Evolutionary conservation across 2,888 invertebrate species (phyloP).

Genomic region (Folsomia candida): DNA sequence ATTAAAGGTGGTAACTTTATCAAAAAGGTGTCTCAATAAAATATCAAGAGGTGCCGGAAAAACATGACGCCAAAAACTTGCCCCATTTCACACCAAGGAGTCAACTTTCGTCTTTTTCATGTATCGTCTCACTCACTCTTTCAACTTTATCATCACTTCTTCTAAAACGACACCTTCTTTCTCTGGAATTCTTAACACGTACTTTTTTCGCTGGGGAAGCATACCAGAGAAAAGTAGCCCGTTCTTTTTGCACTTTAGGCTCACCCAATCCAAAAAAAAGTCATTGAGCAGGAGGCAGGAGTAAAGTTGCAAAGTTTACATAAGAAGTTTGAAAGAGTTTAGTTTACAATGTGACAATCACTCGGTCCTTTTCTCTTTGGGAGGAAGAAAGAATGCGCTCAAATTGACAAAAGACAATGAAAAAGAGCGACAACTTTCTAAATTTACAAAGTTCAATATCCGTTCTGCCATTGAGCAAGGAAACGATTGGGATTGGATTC

Average conservation of each 20-base stretch:
- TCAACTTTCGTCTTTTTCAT: too few species aligned
- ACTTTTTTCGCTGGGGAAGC: conserved; percentile 23
- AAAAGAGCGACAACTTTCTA: not conserved
- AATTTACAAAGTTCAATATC: not conserved
- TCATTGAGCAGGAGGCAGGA: too few species aligned
- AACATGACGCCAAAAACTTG: too few species aligned
- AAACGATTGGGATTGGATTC: too few species aligned
- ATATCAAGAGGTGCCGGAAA: too few species aligned
- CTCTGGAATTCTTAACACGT: conserved; percentile 32
- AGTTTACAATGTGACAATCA: not conserved
- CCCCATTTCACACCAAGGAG: too few species aligned
- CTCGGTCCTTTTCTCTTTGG: too few species aligned
- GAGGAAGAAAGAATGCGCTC: too few species aligned
- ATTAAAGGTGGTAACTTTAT: too few species aligned
- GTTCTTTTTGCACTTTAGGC: not conserved
- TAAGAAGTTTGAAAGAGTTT: not conserved
- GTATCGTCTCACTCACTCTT: too few species aligned
- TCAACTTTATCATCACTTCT: not conserved
- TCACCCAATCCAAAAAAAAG: too few species aligned
- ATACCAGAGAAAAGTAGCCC: not conserved
- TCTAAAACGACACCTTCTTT: not conserved
- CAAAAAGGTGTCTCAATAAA: too few species aligned
- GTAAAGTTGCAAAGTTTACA: not conserved
- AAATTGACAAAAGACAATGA: not conserved
- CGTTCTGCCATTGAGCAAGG: not conserved